Base-by-base conservation (phyloP, 2,113 vertebrate genomes). In the Electrona antarctica region DNA sequence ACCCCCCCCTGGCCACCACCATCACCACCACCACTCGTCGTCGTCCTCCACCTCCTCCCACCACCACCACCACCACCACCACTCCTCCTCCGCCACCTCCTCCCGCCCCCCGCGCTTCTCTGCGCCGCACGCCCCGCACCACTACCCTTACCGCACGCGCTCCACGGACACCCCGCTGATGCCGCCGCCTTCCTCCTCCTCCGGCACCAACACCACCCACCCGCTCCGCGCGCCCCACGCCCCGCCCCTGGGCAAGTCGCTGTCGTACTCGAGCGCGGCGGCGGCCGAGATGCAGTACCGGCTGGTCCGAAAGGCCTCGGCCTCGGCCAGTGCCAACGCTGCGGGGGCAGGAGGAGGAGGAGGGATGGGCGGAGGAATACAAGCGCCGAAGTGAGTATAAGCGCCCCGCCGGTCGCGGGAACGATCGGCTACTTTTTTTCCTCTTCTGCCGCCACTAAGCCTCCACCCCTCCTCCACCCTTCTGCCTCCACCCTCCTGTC, bases 201-300 rank as follows among this genome's bases (percentile, higher is more conserved):
- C 71, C 8, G 5, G 66, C 33, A 41, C 33, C 7, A 61, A 87
- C 48, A 83, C 81, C 0, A 78, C 84, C 5, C 90, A 89, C 14
- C 86, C 92, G 2, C 85, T 88, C 9, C 90, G 77, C 51, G 81
- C 89, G 1, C 85, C 91, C 0, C 92, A 93, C 67, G 86, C 92
- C 54, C 91, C 95, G 0, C 95, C 95, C 49, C 78, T 96, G 73
- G 96, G 96, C 71, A 95, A 97, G 90, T 96, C 96, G 0, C 82
- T 96, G 61, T 97, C 96, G 14, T 96, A 98, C 84, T 96, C 96
- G 51, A 96, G 96, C 0, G 92, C 92, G 33, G 82, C 94, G 3
- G 93, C 93, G 0, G 90, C 95, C 0, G 94, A 94, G 71, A 88
- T 95, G 94, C 79, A 95, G 89, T 93, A 93, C 92, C 86, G 91